Base-by-base conservation (phyloP, 2,888 invertebrate genomes). In the Parnassius apollo region DNA sequence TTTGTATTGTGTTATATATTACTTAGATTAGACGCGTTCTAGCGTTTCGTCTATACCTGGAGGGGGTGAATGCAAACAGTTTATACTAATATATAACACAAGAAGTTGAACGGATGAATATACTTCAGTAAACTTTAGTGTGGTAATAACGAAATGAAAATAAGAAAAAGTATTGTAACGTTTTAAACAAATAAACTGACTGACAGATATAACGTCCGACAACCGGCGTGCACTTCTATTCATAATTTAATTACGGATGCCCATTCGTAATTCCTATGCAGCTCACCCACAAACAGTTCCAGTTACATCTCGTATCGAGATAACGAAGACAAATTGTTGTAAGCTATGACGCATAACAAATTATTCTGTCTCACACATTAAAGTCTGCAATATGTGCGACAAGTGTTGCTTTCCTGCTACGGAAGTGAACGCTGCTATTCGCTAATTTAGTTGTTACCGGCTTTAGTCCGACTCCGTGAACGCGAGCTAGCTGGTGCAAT, bases 321-420 rank as follows among this genome's bases (percentile, higher is more conserved):
- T 72, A 72, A 75, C 71, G 71, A 73, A 73, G 74, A 75, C 68
- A 69, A 72, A 77, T 76, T 74, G 79, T 74, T 75, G 75, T 66
- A 65, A 69, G 66, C 65, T 66, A 72, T 76, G 77, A 75, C 79
- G 75, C 71, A 74, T 71, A 70, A 76, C 75, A 72, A 75, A 76
- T 78, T 73, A 75, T 69, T 62, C 63, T 67, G 67, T 68, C 66
- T 66, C 62, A 59, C 62, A 56, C 64, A 61, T 61, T 58, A 64
- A 66, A 64, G 64, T 64, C 74, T 66, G 73, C 78, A 75, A 70
- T 78, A 71, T 75, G 74, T 74, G 76, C 78, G 79, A 79, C 85
- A 86, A 89, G 85, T 86, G 83, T 79, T 77, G 76, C 79, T 85
- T 86, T 89, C 89, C 89, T 88, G 88, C 75, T 70, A 71, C 80